Percentiles rank a stretch among this genome's conserved stretches.
phyloP scores from a whole-genome alignment of 2,888 invertebrate genomes.

The Boloria euphrosyne region DNA sequence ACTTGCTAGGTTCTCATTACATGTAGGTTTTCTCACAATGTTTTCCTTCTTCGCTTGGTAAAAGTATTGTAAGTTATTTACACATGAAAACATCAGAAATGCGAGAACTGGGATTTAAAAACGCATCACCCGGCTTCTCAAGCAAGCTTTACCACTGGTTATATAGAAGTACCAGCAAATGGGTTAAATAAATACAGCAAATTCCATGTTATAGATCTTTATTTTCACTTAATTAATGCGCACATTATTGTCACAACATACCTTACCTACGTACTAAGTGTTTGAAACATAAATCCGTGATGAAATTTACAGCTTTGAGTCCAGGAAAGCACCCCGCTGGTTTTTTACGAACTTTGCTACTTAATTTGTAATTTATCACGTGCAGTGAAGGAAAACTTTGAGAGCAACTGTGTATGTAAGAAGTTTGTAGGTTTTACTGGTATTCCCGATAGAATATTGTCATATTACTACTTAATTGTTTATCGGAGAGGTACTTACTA shows the following conservation, averaged over 20 bases:
- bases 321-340: conserved; percentile 7
- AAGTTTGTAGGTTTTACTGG: conserved; percentile 8
- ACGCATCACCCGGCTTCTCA: too few species aligned
- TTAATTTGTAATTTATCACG: conserved; percentile 27
- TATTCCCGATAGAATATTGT: conserved; percentile 5
- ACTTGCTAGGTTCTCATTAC: too few species aligned
- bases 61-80: too few species aligned
- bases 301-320: conserved; percentile 19
- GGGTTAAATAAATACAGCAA: not conserved
- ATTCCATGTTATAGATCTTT: not conserved
- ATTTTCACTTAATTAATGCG: not conserved
- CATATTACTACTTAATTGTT: not conserved
- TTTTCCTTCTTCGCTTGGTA: too few species aligned
- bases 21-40: too few species aligned
- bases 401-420: conserved; percentile 6
- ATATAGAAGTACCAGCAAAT: too few species aligned
- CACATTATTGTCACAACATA: not conserved
- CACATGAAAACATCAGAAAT: too few species aligned
- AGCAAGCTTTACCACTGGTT: too few species aligned
- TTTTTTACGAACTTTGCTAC: conserved; percentile 22
- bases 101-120: too few species aligned
- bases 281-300: conserved; percentile 19
- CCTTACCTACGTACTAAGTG: conserved; percentile 7
- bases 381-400: conserved; percentile 15
- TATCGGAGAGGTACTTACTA: not conserved